A percentile compares a stretch with the other conserved stretches of the same genome.
These are phyloP conservation scores for Tokudaia tokunoshimensis DNA, from an alignment of 2,797 vertebrate species.

Conservation along the genomic window DNA sequence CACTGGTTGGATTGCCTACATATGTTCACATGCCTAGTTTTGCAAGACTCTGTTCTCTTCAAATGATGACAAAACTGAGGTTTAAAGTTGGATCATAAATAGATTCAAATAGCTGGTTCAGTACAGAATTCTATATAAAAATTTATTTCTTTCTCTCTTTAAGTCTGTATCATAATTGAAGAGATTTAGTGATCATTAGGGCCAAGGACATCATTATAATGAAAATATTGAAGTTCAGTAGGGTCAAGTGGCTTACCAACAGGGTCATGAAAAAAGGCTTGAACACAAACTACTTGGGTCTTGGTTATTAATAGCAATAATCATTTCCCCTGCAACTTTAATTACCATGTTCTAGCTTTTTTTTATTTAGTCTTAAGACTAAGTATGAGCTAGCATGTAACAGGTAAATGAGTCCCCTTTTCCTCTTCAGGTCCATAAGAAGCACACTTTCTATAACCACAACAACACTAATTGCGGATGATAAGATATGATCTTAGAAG, in stretches of 20 bases:
- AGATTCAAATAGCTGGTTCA: not conserved
- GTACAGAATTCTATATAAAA: not conserved
- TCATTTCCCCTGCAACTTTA: not conserved
- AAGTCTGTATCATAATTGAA: not conserved
- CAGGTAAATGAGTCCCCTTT: not conserved
- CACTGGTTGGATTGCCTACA: not conserved
- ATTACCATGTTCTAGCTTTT: not conserved
- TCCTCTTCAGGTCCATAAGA: not conserved
- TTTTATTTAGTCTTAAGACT: not conserved
- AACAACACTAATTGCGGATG: not conserved
- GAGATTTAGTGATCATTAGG: not conserved
- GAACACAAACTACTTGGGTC: not conserved
- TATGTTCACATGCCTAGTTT: not conserved
- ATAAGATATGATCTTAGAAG: not conserved
- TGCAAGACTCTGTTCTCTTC: not conserved
- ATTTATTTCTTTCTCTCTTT: not conserved
- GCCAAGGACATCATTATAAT: not conserved
- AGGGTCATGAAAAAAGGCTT: not conserved
- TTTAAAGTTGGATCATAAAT: not conserved
- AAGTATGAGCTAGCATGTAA: not conserved
- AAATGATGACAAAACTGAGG: not conserved
- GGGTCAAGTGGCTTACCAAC: not conserved
- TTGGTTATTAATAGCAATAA: conserved; percentile 6
- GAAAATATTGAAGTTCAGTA: not conserved
- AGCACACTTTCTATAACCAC: not conserved